Conservation (phyloP, 1,140 invertebrate species). For the Teleogryllus occipitalis region DNA sequence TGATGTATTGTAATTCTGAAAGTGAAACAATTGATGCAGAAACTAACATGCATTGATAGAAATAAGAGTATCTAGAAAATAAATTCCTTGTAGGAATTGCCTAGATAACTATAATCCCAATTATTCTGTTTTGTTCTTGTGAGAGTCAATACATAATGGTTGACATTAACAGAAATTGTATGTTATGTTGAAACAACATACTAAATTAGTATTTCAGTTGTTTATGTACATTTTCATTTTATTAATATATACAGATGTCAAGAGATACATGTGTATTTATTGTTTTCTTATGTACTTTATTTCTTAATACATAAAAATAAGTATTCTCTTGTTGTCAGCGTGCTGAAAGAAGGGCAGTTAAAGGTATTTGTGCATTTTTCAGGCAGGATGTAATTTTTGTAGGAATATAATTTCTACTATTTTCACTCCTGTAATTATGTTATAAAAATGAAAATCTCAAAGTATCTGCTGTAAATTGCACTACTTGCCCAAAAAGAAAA, state of each 20-base stretch:
- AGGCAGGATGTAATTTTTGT: too few relatives aligned
- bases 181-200: neutral
- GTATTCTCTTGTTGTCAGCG: too few relatives aligned
- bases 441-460: too few relatives aligned
- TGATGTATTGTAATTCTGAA: neutral
- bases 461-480: too few relatives aligned
- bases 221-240: neutral
- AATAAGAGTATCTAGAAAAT: neutral
- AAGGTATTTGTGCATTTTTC: too few relatives aligned
- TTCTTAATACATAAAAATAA: neutral
- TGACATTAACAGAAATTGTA: neutral
- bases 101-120: neutral
- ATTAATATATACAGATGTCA: neutral
- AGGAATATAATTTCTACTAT: too few relatives aligned
- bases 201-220: neutral
- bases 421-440: too few relatives aligned
- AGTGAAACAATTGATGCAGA: neutral
- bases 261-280: neutral
- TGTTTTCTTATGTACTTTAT: neutral
- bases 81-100: neutral
- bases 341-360: too few relatives aligned
- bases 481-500: too few relatives aligned
- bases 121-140: neutral
- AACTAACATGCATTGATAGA: neutral
- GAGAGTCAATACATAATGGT: neutral